A percentile compares a stretch with the other conserved stretches of the same genome.
Evolutionary conservation across 2,797 vertebrate species (phyloP).

Genomic region (Malacoraja senta): DNA sequence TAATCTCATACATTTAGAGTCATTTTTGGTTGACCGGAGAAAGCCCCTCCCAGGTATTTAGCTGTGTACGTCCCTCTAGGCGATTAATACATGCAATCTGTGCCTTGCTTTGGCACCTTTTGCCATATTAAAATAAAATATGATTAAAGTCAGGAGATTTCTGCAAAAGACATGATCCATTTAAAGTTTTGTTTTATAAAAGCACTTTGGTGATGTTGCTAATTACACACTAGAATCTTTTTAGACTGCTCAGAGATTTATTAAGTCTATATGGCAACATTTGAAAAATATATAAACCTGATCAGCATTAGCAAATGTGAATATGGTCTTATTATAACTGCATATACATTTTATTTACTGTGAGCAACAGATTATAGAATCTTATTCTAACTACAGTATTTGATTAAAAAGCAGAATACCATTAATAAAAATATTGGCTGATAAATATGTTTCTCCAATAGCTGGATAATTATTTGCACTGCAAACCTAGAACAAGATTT

Average conservation of each 20-base stretch:
- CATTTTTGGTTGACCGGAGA: constrained; percentile 15
- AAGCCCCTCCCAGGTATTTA: not conserved
- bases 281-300: not conserved
- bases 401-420: constrained; percentile 26
- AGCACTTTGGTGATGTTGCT: constrained; percentile 24
- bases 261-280: not conserved
- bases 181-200: not conserved
- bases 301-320: not conserved
- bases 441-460: constrained; percentile 6
- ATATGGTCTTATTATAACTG: not conserved
- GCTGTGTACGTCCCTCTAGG: not conserved
- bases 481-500: not conserved
- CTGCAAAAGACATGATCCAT: not conserved
- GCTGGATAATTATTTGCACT: not conserved
- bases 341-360: not conserved
- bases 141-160: not conserved
- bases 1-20: constrained; percentile 8
- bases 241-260: not conserved
- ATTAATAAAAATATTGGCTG: constrained; percentile 34
- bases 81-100: not conserved
- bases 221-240: not conserved
- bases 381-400: constrained; percentile 24
- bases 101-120: not conserved
- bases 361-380: constrained; percentile 21
- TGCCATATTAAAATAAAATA: not conserved